Percentiles rank a stretch among this genome's conserved stretches.
phyloP scores from a whole-genome alignment of 2,797 vertebrate species.

The Halcyon leucocephala region DNA sequence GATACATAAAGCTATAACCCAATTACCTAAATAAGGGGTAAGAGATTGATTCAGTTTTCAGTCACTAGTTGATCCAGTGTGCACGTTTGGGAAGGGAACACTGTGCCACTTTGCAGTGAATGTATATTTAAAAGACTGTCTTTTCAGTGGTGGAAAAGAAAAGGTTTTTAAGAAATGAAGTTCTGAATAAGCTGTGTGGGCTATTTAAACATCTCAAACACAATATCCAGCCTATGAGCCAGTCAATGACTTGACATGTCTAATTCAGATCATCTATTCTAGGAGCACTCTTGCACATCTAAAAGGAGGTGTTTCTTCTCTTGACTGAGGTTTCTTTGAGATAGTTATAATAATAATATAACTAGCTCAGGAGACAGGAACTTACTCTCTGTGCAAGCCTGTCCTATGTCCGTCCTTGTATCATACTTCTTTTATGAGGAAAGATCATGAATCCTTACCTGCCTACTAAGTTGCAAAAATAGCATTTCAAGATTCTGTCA shows the following conservation, averaged over 20 bases:
- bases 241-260: background rate
- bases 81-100: background rate
- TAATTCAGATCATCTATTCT: background rate
- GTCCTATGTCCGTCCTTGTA: background rate
- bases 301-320: background rate
- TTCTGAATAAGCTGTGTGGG: background rate
- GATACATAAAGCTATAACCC: background rate
- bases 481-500: background rate
- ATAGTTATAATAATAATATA: background rate
- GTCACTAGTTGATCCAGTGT: background rate
- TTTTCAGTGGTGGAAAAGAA: background rate
- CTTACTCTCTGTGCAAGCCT: background rate
- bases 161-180: background rate
- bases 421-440: background rate
- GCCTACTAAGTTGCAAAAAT: background rate
- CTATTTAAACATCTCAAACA: background rate
- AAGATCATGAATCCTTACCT: background rate
- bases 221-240: background rate
- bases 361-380: background rate
- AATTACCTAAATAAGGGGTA: background rate
- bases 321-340: background rate
- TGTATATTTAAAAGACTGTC: background rate
- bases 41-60: background rate
- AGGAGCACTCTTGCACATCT: background rate
- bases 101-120: background rate